Percentiles rank a stretch among this genome's conserved stretches.
Evolutionary conservation across 2,888 invertebrate genomes (phyloP).

Genomic region (Branchellion lobata): DNA sequence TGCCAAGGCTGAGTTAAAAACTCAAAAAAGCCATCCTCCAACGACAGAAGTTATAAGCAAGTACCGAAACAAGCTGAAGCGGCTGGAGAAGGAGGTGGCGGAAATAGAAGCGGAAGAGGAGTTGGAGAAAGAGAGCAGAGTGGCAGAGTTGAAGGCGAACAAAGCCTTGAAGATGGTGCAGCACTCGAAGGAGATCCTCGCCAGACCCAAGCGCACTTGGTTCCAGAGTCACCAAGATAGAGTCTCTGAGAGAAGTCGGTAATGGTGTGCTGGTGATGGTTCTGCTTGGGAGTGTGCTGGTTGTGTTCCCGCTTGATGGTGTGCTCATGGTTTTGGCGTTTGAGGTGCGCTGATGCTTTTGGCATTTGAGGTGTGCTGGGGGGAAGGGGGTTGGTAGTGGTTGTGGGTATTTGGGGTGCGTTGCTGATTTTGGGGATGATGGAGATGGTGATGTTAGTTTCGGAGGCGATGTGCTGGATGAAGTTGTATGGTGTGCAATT

Average conservation of each 20-base stretch:
- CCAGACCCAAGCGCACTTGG: slow-evolving; percentile 45
- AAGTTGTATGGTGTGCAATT: too few relatives aligned
- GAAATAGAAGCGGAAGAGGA: slow-evolving; percentile 76
- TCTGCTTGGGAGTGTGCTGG: neutral
- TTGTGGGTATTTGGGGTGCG: too few relatives aligned
- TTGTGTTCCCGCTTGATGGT: neutral
- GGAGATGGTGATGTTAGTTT: too few relatives aligned
- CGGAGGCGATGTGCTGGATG: too few relatives aligned
- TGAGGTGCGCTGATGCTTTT: too few relatives aligned
- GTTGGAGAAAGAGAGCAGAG: slow-evolving; percentile 78
- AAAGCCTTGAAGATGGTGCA: slow-evolving; percentile 61
- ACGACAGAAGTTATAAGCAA: slow-evolving; percentile 46
- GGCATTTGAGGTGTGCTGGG: too few relatives aligned
- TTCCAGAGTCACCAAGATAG: slow-evolving; percentile 48
- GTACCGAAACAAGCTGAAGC: slow-evolving; percentile 29
- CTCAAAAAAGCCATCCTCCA: too few relatives aligned
- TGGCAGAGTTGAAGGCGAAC: slow-evolving; percentile 80
- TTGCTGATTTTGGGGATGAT: too few relatives aligned
- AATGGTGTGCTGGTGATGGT: neutral
- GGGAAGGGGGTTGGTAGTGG: too few relatives aligned
- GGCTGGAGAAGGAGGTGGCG: slow-evolving; percentile 76
- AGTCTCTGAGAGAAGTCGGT: slow-evolving; percentile 44
- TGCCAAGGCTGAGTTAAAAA: too few relatives aligned
- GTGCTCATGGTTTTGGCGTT: neutral
- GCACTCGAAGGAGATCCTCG: slow-evolving; percentile 2